Conservation (phyloP, 2,113 vertebrate genomes). For the Trichechus manatus region DNA sequence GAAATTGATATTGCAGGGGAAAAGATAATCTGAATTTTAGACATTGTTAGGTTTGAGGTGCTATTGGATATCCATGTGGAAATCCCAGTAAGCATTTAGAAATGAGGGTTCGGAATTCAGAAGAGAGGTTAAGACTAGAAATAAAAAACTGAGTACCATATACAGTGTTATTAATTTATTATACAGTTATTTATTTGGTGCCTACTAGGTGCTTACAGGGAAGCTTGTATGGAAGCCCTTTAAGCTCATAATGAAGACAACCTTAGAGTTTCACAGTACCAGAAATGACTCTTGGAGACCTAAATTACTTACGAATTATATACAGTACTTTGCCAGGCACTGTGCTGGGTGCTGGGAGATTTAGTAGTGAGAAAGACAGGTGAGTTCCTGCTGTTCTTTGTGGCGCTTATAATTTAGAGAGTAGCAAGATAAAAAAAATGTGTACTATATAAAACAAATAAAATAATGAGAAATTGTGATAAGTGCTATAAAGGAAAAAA, state of each 20-base stretch:
- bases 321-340: not conserved
- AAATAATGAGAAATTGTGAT: not conserved
- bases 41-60: conserved; percentile 31
- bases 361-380: not conserved
- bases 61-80: not conserved
- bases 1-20: conserved; percentile 32
- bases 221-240: conserved; percentile 26
- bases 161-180: conserved; percentile 1
- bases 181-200: not conserved
- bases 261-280: not conserved
- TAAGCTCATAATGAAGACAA: not conserved
- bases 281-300: conserved; percentile 23
- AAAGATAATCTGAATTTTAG: conserved; percentile 55
- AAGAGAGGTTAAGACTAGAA: conserved; percentile 3
- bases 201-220: not conserved
- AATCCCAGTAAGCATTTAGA: conserved; percentile 26
- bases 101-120: conserved; percentile 51
- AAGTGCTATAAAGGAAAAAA: not conserved
- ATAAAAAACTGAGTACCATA: not conserved
- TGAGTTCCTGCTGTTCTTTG: not conserved
- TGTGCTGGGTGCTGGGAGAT: not conserved
- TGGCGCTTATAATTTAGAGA: not conserved
- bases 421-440: not conserved
- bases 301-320: conserved; percentile 3
- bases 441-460: not conserved